Evolutionary conservation across 1,140 invertebrate species (phyloP).

Genomic region (Diabrotica virgifera): DNA sequence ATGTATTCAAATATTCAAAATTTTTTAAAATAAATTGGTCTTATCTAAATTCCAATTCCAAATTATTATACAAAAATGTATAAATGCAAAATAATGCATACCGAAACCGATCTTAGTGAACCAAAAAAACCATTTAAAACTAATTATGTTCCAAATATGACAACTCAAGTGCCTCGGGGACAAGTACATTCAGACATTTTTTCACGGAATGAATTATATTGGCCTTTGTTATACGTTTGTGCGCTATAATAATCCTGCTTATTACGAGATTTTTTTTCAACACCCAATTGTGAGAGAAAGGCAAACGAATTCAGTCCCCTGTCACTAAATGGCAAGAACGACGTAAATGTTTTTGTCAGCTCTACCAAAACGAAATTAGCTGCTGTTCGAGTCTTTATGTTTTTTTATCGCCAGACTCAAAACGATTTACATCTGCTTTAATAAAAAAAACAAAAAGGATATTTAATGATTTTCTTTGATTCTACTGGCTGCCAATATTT

Average conservation of each 20-base stretch:
- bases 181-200: background rate
- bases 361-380: conserved; percentile 2
- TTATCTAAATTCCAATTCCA: no score
- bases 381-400: background rate
- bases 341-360: conserved; percentile 2
- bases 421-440: background rate
- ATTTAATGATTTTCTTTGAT: no score
- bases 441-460: background rate
- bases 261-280: conserved; percentile 1
- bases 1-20: no score
- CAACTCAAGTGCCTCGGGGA: background rate
- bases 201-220: background rate
- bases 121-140: background rate
- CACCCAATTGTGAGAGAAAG: background rate
- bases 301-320: conserved; percentile 1
- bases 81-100: no score
- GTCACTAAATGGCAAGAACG: background rate
- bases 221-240: conserved; percentile 1
- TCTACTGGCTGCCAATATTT: no score
- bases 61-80: no score
- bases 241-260: background rate
- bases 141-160: background rate
- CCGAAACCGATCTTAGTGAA: background rate
- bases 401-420: background rate
- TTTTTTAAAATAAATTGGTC: no score